Percentiles rank a stretch among this genome's conserved stretches.
These are phyloP conservation scores for Cheilosia vulpina DNA, from an alignment of 2,888 invertebrate species.

Conservation along the genomic window DNA sequence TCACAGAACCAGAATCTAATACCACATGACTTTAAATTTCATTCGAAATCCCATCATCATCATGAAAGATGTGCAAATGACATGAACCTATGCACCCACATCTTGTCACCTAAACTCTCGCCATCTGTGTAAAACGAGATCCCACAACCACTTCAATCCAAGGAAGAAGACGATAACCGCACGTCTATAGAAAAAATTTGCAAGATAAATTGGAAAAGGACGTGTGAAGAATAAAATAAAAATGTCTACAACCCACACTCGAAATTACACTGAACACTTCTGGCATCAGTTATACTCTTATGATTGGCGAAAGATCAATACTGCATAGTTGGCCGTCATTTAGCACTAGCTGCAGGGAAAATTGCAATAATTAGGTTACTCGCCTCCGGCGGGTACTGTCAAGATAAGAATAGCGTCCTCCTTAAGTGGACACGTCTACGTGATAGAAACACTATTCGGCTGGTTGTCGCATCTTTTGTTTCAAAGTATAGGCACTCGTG, in stretches of 20 bases:
- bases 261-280: constrained; percentile 22
- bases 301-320: constrained; percentile 33
- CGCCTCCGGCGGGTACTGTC: constrained; percentile 11
- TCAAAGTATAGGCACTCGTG: too few relatives aligned
- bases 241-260: constrained; percentile 3
- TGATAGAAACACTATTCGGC: constrained; percentile 8
- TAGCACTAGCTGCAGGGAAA: constrained; percentile 13
- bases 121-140: neutral
- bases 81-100: constrained; percentile 43
- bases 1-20: neutral
- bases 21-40: neutral
- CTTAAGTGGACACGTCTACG: constrained; percentile 21
- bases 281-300: constrained; percentile 7
- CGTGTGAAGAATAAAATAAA: constrained; percentile 22
- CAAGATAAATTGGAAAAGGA: constrained; percentile 28
- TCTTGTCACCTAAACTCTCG: too few relatives aligned
- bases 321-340: neutral
- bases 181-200: constrained; percentile 7
- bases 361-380: constrained; percentile 58
- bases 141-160: constrained; percentile 23
- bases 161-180: constrained; percentile 8
- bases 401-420: neutral
- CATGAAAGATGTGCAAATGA: constrained; percentile 43
- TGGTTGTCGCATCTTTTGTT: constrained; percentile 2
- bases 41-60: constrained; percentile 47